Conservation (phyloP, 1,140 invertebrate species). For the Helicoverpa armigera region DNA sequence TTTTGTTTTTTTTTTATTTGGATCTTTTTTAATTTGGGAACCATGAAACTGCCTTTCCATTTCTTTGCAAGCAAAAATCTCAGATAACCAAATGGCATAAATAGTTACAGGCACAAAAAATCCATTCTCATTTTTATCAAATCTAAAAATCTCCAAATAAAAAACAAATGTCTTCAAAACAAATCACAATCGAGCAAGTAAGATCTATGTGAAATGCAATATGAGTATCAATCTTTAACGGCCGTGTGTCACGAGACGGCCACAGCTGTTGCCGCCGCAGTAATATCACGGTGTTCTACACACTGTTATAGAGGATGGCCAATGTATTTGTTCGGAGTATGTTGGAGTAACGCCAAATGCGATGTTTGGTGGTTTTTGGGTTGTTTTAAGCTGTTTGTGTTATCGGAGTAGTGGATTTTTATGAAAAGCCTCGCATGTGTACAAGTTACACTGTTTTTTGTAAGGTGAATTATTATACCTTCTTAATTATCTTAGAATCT, state of each 20-base stretch:
- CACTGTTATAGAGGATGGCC: not conserved
- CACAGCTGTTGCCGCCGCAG: constrained; percentile 49
- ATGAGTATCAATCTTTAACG: constrained; percentile 36
- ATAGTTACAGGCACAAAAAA: too few relatives aligned
- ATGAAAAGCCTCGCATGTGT: not conserved
- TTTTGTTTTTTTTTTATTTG: too few relatives aligned
- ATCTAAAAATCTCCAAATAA: not conserved
- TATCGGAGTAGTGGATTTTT: not conserved
- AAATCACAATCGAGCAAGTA: constrained; percentile 10
- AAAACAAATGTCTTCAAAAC: not conserved
- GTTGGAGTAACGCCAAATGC: not conserved
- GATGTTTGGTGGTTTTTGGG: not conserved
- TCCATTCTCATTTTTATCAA: too few relatives aligned
- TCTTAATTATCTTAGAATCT: too few relatives aligned
- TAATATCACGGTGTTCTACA: constrained; percentile 32
- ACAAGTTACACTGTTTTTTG: too few relatives aligned
- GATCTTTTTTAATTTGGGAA: too few relatives aligned
- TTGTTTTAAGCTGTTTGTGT: not conserved
- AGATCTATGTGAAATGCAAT: constrained; percentile 28
- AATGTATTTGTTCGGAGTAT: not conserved
- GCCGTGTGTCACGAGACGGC: constrained; percentile 20
- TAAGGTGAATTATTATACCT: too few relatives aligned
- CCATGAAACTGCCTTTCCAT: too few relatives aligned
- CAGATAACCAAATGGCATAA: too few relatives aligned
- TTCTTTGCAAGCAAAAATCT: too few relatives aligned